A percentile compares a stretch with the other conserved stretches of the same genome.
Evolutionary conservation across 2,797 vertebrate genomes (phyloP).

Genomic region (Gorsachius magnificus): DNA sequence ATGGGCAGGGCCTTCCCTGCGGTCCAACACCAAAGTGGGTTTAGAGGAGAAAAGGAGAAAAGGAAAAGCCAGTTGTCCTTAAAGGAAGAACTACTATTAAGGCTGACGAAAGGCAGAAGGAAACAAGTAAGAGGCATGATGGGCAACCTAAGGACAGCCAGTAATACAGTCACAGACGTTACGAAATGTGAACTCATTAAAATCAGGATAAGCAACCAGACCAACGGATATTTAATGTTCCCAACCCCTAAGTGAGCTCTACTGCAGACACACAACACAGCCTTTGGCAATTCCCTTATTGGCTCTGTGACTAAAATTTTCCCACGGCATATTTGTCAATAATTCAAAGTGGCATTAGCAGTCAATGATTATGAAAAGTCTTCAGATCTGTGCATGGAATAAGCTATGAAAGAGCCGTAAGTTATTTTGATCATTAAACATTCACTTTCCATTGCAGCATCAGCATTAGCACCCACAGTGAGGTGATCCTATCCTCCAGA

Average conservation of each 20-base stretch:
- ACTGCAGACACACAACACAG: fast-evolving
- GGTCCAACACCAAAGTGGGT: not conserved
- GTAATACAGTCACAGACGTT: not conserved
- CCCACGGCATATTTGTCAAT: not conserved
- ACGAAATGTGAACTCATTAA: not conserved
- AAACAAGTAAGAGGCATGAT: not conserved
- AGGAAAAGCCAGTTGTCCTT: not conserved
- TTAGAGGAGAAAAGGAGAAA: not conserved
- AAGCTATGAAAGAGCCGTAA: not conserved
- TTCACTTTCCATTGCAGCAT: not conserved
- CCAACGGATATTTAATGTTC: not conserved
- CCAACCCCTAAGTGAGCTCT: not conserved
- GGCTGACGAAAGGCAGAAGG: not conserved
- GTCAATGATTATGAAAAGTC: not conserved
- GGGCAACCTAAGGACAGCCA: not conserved
- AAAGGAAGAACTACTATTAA: not conserved
- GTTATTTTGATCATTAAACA: not conserved
- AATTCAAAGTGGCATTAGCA: not conserved
- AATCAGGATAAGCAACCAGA: not conserved
- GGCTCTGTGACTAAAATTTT: not conserved
- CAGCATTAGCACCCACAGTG: not conserved
- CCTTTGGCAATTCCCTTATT: not conserved
- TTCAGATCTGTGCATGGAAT: not conserved
- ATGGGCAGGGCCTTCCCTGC: not conserved
- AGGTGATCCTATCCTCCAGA: not conserved